These are phyloP conservation scores for Nyctereutes procyonoides DNA, from an alignment of 2,113 vertebrate genomes.

Conservation along the genomic window DNA sequence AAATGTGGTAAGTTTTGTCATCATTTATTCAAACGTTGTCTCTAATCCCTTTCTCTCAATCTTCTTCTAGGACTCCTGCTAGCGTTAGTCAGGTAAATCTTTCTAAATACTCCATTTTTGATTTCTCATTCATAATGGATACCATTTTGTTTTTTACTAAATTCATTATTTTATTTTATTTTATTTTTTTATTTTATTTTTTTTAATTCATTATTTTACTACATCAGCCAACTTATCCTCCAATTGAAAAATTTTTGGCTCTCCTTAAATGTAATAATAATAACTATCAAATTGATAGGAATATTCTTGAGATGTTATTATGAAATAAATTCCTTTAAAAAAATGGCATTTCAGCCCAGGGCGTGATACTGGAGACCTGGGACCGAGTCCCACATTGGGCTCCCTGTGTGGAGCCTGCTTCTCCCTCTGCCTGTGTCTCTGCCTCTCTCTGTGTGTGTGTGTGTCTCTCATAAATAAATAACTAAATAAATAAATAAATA, in stretches of 20 bases:
- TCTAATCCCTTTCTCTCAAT: neutral
- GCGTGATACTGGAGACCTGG: too few species aligned
- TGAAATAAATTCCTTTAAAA: neutral
- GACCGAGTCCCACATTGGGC: too few species aligned
- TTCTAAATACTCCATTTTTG: neutral
- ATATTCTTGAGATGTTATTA: neutral
- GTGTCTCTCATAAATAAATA: too few species aligned
- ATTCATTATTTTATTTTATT: conserved; percentile 43
- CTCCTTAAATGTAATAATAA: neutral
- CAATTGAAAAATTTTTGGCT: neutral
- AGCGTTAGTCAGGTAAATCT: neutral
- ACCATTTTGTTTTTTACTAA: neutral
- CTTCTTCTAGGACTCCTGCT: neutral
- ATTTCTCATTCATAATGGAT: neutral
- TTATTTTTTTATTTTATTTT: too few species aligned
- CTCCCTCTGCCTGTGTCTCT: too few species aligned
- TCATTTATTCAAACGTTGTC: neutral
- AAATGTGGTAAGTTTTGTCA: neutral
- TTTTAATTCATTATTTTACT: conserved; percentile 38
- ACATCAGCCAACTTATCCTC: neutral
- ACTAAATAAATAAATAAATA: too few species aligned
- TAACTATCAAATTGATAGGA: neutral
- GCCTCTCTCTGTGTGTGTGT: too few species aligned
- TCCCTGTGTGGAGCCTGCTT: too few species aligned
- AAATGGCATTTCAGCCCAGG: too few species aligned